These are phyloP conservation scores for Meiosimyza platycephala DNA, from an alignment of 2,888 invertebrate species.

Conservation along the genomic window DNA sequence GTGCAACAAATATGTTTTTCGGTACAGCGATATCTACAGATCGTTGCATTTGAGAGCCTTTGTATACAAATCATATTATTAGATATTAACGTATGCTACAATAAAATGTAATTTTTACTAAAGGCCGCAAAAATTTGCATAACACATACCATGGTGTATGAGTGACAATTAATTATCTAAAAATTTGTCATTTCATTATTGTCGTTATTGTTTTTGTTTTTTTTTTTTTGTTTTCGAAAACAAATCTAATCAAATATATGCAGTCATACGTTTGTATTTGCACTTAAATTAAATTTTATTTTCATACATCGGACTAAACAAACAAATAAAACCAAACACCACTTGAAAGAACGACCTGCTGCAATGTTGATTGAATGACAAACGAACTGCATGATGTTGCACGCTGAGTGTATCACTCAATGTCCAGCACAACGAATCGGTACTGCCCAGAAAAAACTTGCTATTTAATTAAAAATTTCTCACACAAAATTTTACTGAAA, in stretches of 20 bases:
- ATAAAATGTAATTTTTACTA: too few relatives aligned
- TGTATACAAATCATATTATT: too few relatives aligned
- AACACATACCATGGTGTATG: not conserved
- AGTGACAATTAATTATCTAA: not conserved
- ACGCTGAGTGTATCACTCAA: constrained; percentile 13
- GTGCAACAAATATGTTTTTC: too few relatives aligned
- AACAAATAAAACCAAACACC: constrained; percentile 54
- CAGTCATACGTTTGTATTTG: constrained; percentile 30
- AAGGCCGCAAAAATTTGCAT: too few relatives aligned
- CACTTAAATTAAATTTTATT: constrained; percentile 3
- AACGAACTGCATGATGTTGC: too few relatives aligned
- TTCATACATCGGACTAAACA: constrained; percentile 52
- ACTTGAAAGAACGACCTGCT: constrained; percentile 58
- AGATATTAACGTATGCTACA: too few relatives aligned
- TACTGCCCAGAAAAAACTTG: not conserved
- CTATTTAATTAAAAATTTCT: constrained; percentile 38
- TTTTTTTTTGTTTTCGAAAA: too few relatives aligned
- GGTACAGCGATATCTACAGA: too few relatives aligned
- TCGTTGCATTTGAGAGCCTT: too few relatives aligned
- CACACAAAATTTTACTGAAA: constrained; percentile 23
- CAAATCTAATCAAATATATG: constrained; percentile 7
- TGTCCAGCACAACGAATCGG: not conserved
- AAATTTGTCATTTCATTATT: too few relatives aligned
- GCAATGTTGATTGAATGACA: constrained; percentile 39
- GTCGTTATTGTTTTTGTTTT: too few relatives aligned